phyloP scores from a whole-genome alignment of 2,113 vertebrate genomes.

The Apistogramma diplotaenia region DNA sequence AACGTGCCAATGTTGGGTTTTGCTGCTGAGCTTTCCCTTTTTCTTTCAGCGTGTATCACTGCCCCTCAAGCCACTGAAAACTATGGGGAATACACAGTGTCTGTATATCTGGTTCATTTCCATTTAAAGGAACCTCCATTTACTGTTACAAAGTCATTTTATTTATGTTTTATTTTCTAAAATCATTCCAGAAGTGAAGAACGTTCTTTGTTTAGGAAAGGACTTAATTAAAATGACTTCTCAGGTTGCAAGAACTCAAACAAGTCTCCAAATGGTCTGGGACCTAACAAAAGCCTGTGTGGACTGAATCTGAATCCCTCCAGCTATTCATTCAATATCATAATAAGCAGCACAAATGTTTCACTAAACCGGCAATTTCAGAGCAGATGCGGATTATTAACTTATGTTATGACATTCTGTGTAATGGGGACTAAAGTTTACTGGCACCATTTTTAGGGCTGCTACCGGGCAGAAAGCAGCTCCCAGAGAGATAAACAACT shows the following conservation, averaged over 20 bases:
- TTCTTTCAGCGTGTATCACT: not conserved
- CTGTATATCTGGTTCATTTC: not conserved
- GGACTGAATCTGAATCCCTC: not conserved
- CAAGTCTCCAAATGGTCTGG: not conserved
- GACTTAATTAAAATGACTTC: not conserved
- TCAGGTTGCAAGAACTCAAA: not conserved
- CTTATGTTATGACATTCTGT: not conserved
- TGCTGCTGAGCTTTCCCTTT: slow-evolving; percentile 3
- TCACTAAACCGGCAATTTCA: not conserved
- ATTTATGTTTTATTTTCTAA: not conserved
- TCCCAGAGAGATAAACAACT: not conserved
- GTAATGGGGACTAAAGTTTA: not conserved
- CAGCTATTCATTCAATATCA: not conserved
- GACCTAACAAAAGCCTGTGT: not conserved
- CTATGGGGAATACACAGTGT: not conserved
- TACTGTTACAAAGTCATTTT: not conserved
- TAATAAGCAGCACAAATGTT: not conserved
- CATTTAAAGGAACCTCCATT: not conserved
- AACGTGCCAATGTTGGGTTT: slow-evolving; percentile 8
- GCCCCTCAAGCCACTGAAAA: not conserved
- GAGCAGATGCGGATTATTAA: not conserved
- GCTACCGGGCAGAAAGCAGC: not conserved
- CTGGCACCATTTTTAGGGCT: not conserved
- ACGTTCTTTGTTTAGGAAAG: too few species aligned
- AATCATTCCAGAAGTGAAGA: not conserved